phyloP scores from a whole-genome alignment of 1,140 invertebrate species.

The Drosophila eugracilis region DNA sequence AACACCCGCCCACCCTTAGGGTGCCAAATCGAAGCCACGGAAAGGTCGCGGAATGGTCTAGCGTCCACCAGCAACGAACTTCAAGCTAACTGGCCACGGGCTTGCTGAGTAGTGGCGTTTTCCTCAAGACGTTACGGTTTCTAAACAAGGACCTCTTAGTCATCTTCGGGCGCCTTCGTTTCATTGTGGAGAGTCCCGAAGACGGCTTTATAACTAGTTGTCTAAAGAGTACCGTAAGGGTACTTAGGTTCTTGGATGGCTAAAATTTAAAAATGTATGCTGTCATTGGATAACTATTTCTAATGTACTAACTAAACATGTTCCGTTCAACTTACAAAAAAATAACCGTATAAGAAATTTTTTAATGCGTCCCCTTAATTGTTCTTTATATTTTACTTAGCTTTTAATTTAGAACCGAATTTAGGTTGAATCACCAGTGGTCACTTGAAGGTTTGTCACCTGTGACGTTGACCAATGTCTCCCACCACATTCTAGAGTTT shows the following conservation, averaged over 20 bases:
- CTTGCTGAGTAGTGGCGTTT: conserved; percentile 34
- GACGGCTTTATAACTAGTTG: conserved; percentile 26
- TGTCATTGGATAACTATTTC: too few species aligned
- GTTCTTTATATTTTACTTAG: neutral
- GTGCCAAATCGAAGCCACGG: conserved; percentile 3
- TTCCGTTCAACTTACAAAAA: neutral
- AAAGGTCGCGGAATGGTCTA: conserved; percentile 39
- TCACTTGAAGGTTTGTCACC: conserved; percentile 68
- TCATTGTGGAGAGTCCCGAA: conserved; percentile 15
- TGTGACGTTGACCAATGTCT: conserved; percentile 6
- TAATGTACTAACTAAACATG: too few species aligned
- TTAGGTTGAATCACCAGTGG: conserved; percentile 33
- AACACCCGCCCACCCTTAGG: conserved; percentile 6
- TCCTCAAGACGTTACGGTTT: conserved; percentile 13
- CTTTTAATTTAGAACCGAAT: conserved; percentile 27
- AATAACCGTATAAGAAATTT: neutral
- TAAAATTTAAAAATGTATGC: too few species aligned
- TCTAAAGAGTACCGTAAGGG: too few species aligned
- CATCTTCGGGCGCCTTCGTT: conserved; percentile 53
- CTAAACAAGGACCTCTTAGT: conserved; percentile 28
- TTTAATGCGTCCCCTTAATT: neutral
- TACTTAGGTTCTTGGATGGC: conserved; percentile 8
- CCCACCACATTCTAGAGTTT: conserved; percentile 29
- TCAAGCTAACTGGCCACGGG: conserved; percentile 46
- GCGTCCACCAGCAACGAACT: conserved; percentile 8